Base-by-base conservation (phyloP, 2,113 vertebrate genomes). In the Cyprinus carpio region DNA sequence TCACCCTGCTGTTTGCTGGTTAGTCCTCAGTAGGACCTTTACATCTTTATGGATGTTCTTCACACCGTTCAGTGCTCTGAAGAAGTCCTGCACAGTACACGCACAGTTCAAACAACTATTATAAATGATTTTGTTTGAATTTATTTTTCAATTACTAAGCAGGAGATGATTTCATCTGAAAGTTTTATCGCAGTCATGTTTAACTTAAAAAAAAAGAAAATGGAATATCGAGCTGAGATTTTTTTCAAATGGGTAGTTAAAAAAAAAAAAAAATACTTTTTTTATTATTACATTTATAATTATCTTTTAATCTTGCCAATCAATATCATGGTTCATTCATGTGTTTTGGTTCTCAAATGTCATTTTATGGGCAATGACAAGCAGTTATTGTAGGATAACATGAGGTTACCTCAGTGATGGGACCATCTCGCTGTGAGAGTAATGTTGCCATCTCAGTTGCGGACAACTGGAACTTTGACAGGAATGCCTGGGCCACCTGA, bases 1-100 rank as follows among this genome's bases (percentile, higher is more conserved):
- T 69, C 86, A 99, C 98, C 98, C 98, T 12, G 98, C 96, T n/a
- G 97, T 99, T 85, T 99, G 98, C 64, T 99, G 98, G 89, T 98
- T 99, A 90, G 98, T 99, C 81, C 98, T 93, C 86, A 99, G 90
- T 13, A 99, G 96, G 89, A 99, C 93, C 94, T 98, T 99, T 86
- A 99, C 97, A 84, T 99, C 98, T 82, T 97, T 96, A 0, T 99
- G 98, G 91, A 99, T 99, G 89, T 95, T 95, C 90, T 99, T 99
- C 65, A 99, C 98, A 91, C 96, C 95, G 90, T 92, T 95, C 56
- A 99, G 92, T 8, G 96, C 97, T 92, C 96, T 97, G 92, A 99
- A 99, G 92, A 99, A 99, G 58, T 96, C 94, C 98, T 99, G 91
- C 49, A 89, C 1, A 82, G 4, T 13, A 10, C 37, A 15, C 18